Evolutionary conservation across 2,797 vertebrate species (phyloP).

Genomic region (Eulemur coronatus): DNA sequence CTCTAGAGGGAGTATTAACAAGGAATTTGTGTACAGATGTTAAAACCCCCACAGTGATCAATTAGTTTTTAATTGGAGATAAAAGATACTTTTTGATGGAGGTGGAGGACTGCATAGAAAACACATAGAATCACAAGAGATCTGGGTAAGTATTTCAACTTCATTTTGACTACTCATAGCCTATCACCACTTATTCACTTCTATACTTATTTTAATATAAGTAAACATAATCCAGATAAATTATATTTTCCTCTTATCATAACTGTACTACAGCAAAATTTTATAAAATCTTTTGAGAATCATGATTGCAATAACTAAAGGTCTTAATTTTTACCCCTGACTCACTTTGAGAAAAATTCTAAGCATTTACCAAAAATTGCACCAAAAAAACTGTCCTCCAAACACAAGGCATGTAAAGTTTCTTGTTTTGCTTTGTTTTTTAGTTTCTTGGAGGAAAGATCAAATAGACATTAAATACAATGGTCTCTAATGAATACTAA

Average conservation of each 20-base stretch:
- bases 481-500: constrained; percentile 4
- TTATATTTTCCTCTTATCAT: neutral
- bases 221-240: neutral
- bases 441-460: neutral
- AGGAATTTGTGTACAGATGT: neutral
- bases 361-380: neutral
- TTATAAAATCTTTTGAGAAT: neutral
- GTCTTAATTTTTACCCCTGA: neutral
- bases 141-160: neutral
- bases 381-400: neutral
- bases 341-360: neutral
- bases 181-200: neutral
- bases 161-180: neutral
- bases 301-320: neutral
- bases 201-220: neutral
- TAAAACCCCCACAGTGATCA: neutral
- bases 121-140: neutral
- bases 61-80: neutral
- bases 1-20: neutral
- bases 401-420: neutral
- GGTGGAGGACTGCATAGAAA: neutral
- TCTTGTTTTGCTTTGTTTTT: neutral
- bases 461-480: neutral
- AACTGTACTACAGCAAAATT: neutral
- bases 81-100: neutral